Evolutionary conservation across 2,113 vertebrate species (phyloP).

Genomic region (Agelaius phoeniceus): DNA sequence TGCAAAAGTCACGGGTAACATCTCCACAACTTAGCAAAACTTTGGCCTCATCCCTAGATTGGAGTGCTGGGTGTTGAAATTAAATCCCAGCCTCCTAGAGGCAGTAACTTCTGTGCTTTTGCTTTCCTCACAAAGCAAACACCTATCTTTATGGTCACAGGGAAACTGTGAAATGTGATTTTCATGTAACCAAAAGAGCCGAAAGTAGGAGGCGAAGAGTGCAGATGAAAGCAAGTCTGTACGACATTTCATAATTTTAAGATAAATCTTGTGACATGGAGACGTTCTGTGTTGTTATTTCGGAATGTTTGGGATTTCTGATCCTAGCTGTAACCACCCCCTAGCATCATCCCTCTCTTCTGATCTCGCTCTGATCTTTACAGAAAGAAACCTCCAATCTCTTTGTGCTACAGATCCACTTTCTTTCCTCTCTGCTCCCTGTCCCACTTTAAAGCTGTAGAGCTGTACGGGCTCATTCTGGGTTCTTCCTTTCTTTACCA

Average conservation of each 20-base stretch:
- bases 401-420: neutral
- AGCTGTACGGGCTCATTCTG: neutral
- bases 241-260: neutral
- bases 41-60: neutral
- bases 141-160: neutral
- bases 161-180: constrained; percentile 41
- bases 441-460: constrained; percentile 21
- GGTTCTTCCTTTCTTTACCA: neutral
- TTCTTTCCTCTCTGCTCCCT: neutral
- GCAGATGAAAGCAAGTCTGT: constrained; percentile 10
- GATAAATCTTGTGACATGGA: constrained; percentile 11
- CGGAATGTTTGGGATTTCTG: constrained; percentile 11
- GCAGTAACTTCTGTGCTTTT: neutral
- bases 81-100: neutral
- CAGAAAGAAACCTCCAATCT: neutral
- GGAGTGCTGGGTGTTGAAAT: neutral
- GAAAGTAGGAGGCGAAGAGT: constrained; percentile 2
- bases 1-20: neutral
- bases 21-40: neutral
- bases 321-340: neutral
- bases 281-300: constrained; percentile 11
- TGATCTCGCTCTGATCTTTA: neutral
- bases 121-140: neutral
- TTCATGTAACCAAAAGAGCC: constrained; percentile 1
- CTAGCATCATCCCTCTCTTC: neutral